Evolutionary conservation across 1,140 invertebrate species (phyloP).

Genomic region (Acromyrmex heyeri): DNA sequence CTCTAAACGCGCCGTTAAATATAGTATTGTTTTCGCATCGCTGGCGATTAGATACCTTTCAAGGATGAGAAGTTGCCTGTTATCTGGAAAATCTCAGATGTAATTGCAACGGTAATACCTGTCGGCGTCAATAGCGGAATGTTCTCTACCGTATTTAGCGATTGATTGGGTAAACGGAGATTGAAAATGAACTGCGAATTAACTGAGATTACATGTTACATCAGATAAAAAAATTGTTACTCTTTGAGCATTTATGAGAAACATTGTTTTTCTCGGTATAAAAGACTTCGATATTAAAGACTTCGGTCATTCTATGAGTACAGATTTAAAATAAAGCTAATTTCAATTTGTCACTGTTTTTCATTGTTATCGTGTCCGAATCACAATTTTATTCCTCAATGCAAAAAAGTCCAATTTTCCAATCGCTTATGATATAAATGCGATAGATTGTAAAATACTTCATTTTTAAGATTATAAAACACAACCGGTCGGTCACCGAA

Average conservation of each 20-base stretch:
- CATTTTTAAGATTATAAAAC: background rate
- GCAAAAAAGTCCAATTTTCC: background rate
- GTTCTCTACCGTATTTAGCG: slow-evolving; percentile 33
- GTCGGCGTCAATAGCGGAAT: slow-evolving; percentile 34
- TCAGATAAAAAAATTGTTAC: background rate
- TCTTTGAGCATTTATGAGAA: background rate
- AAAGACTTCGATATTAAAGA: background rate
- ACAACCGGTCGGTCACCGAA: no score
- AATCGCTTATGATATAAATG: background rate
- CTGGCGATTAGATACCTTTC: slow-evolving; percentile 34
- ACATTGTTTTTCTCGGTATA: background rate
- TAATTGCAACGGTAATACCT: slow-evolving; percentile 56
- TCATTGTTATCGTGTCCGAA: background rate
- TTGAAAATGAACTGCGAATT: slow-evolving; percentile 39
- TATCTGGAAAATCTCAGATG: slow-evolving; percentile 50
- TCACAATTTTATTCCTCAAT: background rate
- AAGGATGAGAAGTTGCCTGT: slow-evolving; percentile 40
- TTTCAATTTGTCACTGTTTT: background rate
- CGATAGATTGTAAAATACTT: no score
- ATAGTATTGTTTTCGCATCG: slow-evolving; percentile 50
- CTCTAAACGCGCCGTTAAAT: slow-evolving; percentile 33
- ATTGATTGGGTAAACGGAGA: slow-evolving; percentile 31
- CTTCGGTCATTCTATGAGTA: background rate
- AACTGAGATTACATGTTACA: slow-evolving; percentile 18
- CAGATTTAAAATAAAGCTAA: background rate